These are phyloP conservation scores for Ailuropoda melanoleuca DNA, from an alignment of 2,113 vertebrate species.

Conservation along the genomic window DNA sequence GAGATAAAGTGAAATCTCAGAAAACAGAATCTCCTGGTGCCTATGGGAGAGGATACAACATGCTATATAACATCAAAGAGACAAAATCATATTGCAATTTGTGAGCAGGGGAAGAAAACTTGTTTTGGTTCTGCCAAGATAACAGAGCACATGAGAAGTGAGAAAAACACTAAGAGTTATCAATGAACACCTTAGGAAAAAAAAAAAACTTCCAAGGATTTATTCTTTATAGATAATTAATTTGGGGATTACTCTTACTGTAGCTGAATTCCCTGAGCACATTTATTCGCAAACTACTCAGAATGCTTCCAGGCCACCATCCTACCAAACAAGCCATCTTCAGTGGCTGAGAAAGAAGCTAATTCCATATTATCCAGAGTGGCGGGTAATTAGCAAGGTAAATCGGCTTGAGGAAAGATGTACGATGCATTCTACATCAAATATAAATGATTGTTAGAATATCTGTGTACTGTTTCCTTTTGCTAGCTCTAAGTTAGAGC, in stretches of 20 bases:
- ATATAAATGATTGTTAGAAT: background rate
- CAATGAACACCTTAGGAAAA: background rate
- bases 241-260: background rate
- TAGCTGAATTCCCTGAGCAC: background rate
- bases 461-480: background rate
- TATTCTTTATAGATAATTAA: background rate
- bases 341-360: background rate
- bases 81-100: background rate
- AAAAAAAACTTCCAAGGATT: background rate
- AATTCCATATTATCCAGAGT: background rate
- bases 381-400: conserved; percentile 15
- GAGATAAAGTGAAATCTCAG: conserved; percentile 37
- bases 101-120: background rate
- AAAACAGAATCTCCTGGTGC: background rate
- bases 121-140: background rate
- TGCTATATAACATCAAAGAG: background rate
- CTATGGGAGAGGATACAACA: background rate
- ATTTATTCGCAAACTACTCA: background rate
- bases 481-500: background rate
- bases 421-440: background rate
- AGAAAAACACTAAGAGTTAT: background rate
- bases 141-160: background rate
- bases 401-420: background rate
- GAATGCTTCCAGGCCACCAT: background rate
- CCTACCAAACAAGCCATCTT: background rate